Base-by-base conservation (phyloP, 2,888 invertebrate species). In the Liodrosophila aerea region DNA sequence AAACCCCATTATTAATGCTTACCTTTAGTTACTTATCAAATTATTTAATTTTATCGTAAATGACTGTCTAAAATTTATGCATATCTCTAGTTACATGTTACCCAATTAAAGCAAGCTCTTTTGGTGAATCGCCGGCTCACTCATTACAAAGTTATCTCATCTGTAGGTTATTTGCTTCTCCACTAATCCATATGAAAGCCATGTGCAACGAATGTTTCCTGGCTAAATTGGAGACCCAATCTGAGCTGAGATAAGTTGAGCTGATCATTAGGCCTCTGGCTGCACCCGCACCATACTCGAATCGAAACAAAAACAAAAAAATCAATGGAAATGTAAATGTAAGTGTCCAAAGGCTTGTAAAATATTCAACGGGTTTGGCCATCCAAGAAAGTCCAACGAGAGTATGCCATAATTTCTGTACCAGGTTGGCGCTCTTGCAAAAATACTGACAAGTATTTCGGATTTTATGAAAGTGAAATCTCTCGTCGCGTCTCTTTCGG, bases 391-490 rank as follows among this genome's bases (percentile, higher is more conserved):
- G 51, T 61, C 43, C 50, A 58, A 40, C 34, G 46, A 45, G 44
- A 59, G 53, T 62, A 66, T 70, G 70, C 67, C 72, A 70, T 70
- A 70, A 70, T 71, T 70, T 71, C 31, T 37, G 62, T 54, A n/a
- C 27, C 49, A 56, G 65, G 56, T 66, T 33, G 49, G 50, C 58
- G 50, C 69, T 22, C 53, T 49, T 51, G 51, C 60, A 71, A 51
- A 62, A 44, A 53, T 66, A 72, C 72, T 66, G 57, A 58, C 62
- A 40, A 56, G 63, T 66, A 63, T 72, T 66, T 70, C 57, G 56
- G 56, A 56, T 69, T 69, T 73, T 59, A 73, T 72, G 74, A 72
- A 72, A 72, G 72, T 72, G 72, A 72, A 72, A 72, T 72, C 73
- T 72, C 56, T 50, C 57, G 64, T 68, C 62, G 18, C 12, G 12